Evolutionary conservation across 2,113 vertebrate species (phyloP).

Genomic region (Gyps fulvus): DNA sequence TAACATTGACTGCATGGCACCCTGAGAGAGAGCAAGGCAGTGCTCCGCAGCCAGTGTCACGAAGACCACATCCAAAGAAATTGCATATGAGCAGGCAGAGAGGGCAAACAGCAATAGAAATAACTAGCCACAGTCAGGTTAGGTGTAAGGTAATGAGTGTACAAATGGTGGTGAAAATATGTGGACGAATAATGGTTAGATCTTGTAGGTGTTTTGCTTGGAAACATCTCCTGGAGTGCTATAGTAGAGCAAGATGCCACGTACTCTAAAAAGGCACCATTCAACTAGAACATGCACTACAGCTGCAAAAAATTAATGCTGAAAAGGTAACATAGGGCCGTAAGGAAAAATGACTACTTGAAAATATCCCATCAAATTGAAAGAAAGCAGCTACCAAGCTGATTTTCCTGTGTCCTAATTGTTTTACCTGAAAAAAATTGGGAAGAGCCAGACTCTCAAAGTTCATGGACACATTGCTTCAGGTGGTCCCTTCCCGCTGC

Average conservation of each 20-base stretch:
- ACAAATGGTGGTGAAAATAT: accelerated
- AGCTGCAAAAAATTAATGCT: neutral
- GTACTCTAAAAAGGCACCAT: neutral
- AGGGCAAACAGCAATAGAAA: neutral
- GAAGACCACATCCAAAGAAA: neutral
- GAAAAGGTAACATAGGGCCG: neutral
- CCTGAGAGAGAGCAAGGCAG: neutral
- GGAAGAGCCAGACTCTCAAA: neutral
- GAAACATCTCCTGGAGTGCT: neutral
- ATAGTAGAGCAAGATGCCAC: neutral
- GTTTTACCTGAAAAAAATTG: neutral
- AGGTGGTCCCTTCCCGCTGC: neutral
- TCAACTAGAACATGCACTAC: neutral
- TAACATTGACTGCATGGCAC: accelerated
- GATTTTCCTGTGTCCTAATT: neutral
- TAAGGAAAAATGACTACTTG: neutral
- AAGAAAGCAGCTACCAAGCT: neutral
- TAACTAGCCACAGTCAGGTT: no score
- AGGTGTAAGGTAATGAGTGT: neutral
- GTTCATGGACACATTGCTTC: neutral
- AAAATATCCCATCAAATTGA: neutral
- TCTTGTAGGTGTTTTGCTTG: neutral
- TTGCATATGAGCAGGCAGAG: neutral
- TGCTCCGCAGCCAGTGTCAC: neutral
- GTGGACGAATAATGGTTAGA: neutral